Evolutionary conservation across 1,140 invertebrate genomes (phyloP).

Genomic region (Rhynchophorus ferrugineus): DNA sequence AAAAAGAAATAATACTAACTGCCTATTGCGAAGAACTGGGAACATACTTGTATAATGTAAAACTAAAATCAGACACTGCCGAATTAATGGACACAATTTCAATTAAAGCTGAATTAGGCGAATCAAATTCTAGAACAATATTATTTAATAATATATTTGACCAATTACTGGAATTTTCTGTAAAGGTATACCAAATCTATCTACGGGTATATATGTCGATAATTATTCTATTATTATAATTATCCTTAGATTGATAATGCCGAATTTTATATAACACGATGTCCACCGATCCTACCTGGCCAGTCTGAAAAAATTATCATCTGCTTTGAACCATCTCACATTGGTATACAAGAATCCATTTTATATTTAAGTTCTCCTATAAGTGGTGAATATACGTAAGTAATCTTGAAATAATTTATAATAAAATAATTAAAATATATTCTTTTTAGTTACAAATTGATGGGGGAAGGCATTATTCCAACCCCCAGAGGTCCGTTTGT

Average conservation of each 20-base stretch:
- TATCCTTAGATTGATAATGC: slow-evolving; percentile 26
- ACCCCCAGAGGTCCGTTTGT: slow-evolving; percentile 31
- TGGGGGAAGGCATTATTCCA: slow-evolving; percentile 23
- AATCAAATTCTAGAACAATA: slow-evolving; percentile 10
- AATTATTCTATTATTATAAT: too few species aligned
- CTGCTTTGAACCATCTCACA: slow-evolving; percentile 25
- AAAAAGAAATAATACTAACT: slow-evolving; percentile 12
- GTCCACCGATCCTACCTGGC: slow-evolving; percentile 5
- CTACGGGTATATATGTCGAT: too few species aligned
- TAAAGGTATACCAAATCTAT: slow-evolving; percentile 1
- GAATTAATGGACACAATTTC: slow-evolving; percentile 14
- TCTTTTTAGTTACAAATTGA: slow-evolving; percentile 29
- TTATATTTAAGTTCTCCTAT: slow-evolving; percentile 22
- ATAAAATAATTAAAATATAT: too few species aligned
- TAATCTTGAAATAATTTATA: background rate
- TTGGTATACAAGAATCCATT: slow-evolving; percentile 20
- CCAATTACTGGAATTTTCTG: slow-evolving; percentile 11
- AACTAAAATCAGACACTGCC: slow-evolving; percentile 18
- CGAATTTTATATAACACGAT: slow-evolving; percentile 20
- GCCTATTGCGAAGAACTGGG: slow-evolving; percentile 27
- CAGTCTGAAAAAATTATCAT: slow-evolving; percentile 17
- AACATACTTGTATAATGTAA: slow-evolving; percentile 21
- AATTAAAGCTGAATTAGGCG: slow-evolving; percentile 24
- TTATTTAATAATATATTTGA: slow-evolving; percentile 17
- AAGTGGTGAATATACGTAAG: slow-evolving; percentile 29